A percentile compares a stretch with the other conserved stretches of the same genome.
Evolutionary conservation across 37 sponge, comb jelly and placozoan species (phyloP).

Genomic region (Dysidea cf. avara): DNA sequence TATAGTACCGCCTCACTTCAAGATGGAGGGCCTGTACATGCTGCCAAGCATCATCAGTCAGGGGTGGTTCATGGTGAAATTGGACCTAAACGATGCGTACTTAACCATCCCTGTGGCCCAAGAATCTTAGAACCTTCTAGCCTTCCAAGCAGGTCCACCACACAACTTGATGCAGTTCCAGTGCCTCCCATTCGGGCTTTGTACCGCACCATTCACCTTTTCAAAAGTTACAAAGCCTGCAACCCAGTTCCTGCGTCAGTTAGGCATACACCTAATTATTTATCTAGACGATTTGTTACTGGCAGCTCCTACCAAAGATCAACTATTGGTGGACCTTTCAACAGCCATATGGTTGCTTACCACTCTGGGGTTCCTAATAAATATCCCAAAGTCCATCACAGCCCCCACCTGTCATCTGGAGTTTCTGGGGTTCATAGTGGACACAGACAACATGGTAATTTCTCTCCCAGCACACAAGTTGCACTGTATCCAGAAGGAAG

Average conservation of each 20-base stretch:
- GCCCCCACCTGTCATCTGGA: constrained; percentile 8
- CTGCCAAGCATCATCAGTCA: too few species aligned
- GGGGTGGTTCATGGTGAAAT: too few species aligned
- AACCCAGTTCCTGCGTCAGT: not conserved
- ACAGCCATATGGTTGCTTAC: not conserved
- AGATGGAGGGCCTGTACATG: constrained; percentile 5
- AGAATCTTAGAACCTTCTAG: too few species aligned
- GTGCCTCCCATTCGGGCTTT: too few species aligned
- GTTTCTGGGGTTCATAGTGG: constrained; percentile 41
- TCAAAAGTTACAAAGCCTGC: not conserved
- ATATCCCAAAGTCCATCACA: not conserved
- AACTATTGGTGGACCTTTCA: not conserved
- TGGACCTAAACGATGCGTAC: too few species aligned
- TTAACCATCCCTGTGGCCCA: too few species aligned
- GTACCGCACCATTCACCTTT: too few species aligned
- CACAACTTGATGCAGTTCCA: too few species aligned
- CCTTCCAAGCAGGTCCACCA: too few species aligned
- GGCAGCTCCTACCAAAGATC: not conserved
- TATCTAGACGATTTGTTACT: constrained; percentile 14
- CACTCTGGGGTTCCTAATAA: too few species aligned
- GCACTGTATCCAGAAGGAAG: not conserved
- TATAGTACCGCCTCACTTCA: too few species aligned
- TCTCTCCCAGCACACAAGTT: not conserved
- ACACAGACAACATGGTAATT: constrained; percentile 23
- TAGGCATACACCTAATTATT: not conserved